Percentiles rank a stretch among this genome's conserved stretches.
Conservation (phyloP, 2,888 invertebrate genomes). For the Cantharis rufa region DNA sequence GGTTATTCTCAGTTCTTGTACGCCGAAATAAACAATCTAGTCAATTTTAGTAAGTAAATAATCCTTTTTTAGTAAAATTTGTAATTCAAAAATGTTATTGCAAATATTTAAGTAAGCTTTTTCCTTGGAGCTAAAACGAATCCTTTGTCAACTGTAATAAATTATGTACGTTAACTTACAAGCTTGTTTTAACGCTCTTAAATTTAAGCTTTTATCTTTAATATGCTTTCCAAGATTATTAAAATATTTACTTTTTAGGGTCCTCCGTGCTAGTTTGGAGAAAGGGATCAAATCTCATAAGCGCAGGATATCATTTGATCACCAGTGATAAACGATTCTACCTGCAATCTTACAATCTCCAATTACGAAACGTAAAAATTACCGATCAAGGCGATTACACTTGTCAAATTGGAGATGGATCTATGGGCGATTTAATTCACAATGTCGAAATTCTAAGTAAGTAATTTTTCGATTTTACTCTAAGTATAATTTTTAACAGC, state of each 20-base stretch:
- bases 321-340: conserved; percentile 59
- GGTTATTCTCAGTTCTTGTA: background rate
- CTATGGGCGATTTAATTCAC: conserved; percentile 60
- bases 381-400: conserved; percentile 63
- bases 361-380: conserved; percentile 59
- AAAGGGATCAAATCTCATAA: conserved; percentile 58
- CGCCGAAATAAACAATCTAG: background rate
- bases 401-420: conserved; percentile 61
- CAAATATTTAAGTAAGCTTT: background rate
- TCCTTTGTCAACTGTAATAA: background rate
- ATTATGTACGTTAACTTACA: background rate
- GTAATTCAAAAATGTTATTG: background rate
- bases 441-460: conserved; percentile 62
- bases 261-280: conserved; percentile 61
- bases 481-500: background rate
- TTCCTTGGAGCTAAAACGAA: background rate
- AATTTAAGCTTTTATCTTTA: background rate
- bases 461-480: conserved; percentile 32
- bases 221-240: background rate
- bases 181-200: background rate
- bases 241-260: conserved; percentile 47
- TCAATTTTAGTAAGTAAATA: background rate
- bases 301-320: conserved; percentile 61
- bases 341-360: conserved; percentile 59
- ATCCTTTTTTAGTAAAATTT: background rate